phyloP scores from a whole-genome alignment of 2,888 invertebrate species.

The Aleiodes testaceus region DNA sequence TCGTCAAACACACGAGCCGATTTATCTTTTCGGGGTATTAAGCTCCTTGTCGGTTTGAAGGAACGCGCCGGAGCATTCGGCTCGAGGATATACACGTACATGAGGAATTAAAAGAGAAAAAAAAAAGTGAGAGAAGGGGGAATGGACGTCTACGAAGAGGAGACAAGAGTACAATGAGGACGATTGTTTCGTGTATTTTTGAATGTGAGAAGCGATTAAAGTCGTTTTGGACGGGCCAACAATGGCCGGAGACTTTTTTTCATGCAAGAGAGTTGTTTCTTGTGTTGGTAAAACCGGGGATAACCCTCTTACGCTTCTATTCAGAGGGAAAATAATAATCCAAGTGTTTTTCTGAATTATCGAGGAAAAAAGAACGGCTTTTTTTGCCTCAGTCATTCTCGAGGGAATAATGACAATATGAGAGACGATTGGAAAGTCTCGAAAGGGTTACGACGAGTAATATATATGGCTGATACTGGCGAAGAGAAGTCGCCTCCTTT shows the following conservation, averaged over 20 bases:
- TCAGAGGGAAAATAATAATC: not conserved
- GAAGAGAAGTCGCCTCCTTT: slow-evolving; percentile 46
- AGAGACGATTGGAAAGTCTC: slow-evolving; percentile 32
- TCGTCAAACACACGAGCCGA: slow-evolving; percentile 37
- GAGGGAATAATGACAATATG: slow-evolving; percentile 31
- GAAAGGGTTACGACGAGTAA: slow-evolving; percentile 31
- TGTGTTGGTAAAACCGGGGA: slow-evolving; percentile 1
- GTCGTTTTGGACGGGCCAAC: slow-evolving; percentile 64
- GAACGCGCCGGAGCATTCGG: slow-evolving; percentile 67
- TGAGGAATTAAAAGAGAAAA: slow-evolving; percentile 45
- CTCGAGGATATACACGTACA: slow-evolving; percentile 63
- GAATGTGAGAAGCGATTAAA: slow-evolving; percentile 68
- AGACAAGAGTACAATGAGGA: slow-evolving; percentile 34
- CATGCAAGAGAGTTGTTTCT: slow-evolving; percentile 41
- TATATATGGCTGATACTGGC: slow-evolving; percentile 27
- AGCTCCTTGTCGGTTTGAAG: slow-evolving; percentile 63
- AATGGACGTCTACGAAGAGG: slow-evolving; percentile 48
- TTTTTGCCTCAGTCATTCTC: not conserved
- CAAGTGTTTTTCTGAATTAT: not conserved
- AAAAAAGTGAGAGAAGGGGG: slow-evolving; percentile 11
- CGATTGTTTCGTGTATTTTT: slow-evolving; percentile 43
- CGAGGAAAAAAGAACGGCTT: not conserved
- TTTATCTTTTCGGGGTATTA: slow-evolving; percentile 50
- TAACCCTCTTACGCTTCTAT: slow-evolving; percentile 16
- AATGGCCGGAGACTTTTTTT: slow-evolving; percentile 54